A percentile compares a stretch with the other conserved stretches of the same genome.
phyloP scores from a whole-genome alignment of 2,888 invertebrate genomes.

The Volucella inflata region DNA sequence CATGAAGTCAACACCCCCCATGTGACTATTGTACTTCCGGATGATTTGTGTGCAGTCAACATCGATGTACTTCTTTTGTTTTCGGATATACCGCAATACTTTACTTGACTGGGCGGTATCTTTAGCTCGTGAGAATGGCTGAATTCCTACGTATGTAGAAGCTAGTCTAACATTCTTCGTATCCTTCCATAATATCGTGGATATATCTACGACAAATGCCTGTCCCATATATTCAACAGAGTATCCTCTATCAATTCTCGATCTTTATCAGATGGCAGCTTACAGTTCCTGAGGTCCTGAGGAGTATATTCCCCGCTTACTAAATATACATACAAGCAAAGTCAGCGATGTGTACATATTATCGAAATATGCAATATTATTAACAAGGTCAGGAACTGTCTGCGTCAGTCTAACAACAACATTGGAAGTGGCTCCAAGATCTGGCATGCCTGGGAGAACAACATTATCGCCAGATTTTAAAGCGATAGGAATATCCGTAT shows the following conservation, averaged over 20 bases:
- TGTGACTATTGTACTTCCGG: neutral
- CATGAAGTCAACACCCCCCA: conserved; percentile 5
- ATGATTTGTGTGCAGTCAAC: conserved; percentile 3
- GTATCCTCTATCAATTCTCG: conserved; percentile 9
- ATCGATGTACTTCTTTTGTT: conserved; percentile 3
- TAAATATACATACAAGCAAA: neutral
- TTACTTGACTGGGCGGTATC: too few relatives aligned
- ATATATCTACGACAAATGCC: neutral
- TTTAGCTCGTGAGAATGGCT: too few relatives aligned
- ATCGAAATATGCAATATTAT: neutral
- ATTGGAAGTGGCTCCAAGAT: conserved; percentile 3
- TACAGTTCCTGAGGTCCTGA: too few relatives aligned
- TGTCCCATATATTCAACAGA: neutral
- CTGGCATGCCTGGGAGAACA: conserved; percentile 6
- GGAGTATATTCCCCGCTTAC: too few relatives aligned
- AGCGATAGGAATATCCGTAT: conserved; percentile 2
- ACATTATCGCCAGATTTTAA: conserved; percentile 4
- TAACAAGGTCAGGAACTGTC: neutral
- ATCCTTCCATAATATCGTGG: too few relatives aligned
- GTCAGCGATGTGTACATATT: conserved; percentile 6
- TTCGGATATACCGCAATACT: too few relatives aligned
- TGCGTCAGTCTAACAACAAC: neutral
- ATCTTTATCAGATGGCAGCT: neutral
- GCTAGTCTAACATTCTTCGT: conserved; percentile 3
- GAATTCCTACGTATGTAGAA: conserved; percentile 9